Conservation (phyloP, 2,113 vertebrate species). For the Cololabis saira region DNA sequence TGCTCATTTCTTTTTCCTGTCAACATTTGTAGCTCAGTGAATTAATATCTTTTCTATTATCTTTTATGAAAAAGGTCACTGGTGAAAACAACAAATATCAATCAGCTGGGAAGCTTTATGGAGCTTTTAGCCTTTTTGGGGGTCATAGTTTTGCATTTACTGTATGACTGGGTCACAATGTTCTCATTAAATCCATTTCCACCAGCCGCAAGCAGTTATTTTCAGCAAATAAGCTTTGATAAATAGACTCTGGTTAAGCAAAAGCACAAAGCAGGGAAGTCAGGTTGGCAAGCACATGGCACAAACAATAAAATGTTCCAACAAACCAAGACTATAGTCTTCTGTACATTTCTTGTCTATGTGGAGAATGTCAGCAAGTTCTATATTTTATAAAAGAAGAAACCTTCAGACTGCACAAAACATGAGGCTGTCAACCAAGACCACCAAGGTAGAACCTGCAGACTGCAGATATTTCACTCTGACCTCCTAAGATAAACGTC, state of each 20-base stretch:
- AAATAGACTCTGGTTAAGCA: background rate
- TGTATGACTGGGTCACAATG: conserved; percentile 13
- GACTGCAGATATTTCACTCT: background rate
- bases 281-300: background rate
- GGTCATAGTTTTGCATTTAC: conserved; percentile 39
- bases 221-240: conserved; percentile 23
- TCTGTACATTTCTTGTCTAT: too few relatives aligned
- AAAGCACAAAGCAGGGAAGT: conserved; percentile 11
- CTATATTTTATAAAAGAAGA: too few relatives aligned
- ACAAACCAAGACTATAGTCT: too few relatives aligned
- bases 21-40: conserved; percentile 32
- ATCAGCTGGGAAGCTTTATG: background rate
- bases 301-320: background rate
- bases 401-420: too few relatives aligned
- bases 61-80: conserved; percentile 13
- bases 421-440: too few relatives aligned
- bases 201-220: conserved; percentile 12
- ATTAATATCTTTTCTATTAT: conserved; percentile 30
- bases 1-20: conserved; percentile 5
- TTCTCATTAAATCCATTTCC: conserved; percentile 40
- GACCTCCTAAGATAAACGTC: conserved; percentile 33
- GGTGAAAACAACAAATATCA: conserved; percentile 21
- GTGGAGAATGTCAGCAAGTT: too few relatives aligned
- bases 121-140: conserved; percentile 20
- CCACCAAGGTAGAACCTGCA: conserved; percentile 2